Percentiles rank a stretch among this genome's conserved stretches.
Conservation (phyloP, 2,797 vertebrate genomes). For the Coendou prehensilis region DNA sequence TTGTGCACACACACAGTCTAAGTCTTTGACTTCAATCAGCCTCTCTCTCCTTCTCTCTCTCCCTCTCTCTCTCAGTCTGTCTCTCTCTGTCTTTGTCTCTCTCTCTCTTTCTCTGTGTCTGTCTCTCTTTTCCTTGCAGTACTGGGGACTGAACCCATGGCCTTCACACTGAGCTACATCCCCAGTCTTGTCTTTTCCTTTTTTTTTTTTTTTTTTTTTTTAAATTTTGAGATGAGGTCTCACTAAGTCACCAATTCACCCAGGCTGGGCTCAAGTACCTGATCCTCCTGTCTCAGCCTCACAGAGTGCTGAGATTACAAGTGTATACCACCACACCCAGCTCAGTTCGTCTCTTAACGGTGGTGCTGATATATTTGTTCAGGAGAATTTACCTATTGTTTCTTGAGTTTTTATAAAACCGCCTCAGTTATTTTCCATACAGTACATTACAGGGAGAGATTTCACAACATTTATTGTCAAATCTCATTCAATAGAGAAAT, state of each 20-base stretch:
- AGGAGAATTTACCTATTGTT: conserved; percentile 64
- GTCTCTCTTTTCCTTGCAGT: too few relatives aligned
- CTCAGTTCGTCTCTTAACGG: neutral
- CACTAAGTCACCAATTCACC: neutral
- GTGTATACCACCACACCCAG: too few relatives aligned
- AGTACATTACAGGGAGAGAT: conserved; percentile 34
- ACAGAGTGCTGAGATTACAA: too few relatives aligned
- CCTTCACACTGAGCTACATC: neutral
- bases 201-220: neutral
- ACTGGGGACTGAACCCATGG: neutral
- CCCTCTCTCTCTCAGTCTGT: too few relatives aligned
- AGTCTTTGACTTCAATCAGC: conserved; percentile 36
- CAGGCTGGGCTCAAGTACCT: neutral
- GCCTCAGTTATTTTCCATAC: conserved; percentile 51
- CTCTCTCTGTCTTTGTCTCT: neutral
- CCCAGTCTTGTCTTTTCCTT: neutral
- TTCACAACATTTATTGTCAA: conserved; percentile 9
- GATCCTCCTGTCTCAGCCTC: neutral
- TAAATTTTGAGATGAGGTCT: neutral
- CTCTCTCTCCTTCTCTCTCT: too few relatives aligned
- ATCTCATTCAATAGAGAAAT: conserved; percentile 50
- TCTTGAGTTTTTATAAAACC: conserved; percentile 58
- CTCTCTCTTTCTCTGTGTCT: too few relatives aligned
- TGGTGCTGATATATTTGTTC: conserved; percentile 38
- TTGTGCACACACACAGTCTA: neutral